Base-by-base conservation (phyloP, 2,888 invertebrate genomes). In the Therioaphis trifolii region DNA sequence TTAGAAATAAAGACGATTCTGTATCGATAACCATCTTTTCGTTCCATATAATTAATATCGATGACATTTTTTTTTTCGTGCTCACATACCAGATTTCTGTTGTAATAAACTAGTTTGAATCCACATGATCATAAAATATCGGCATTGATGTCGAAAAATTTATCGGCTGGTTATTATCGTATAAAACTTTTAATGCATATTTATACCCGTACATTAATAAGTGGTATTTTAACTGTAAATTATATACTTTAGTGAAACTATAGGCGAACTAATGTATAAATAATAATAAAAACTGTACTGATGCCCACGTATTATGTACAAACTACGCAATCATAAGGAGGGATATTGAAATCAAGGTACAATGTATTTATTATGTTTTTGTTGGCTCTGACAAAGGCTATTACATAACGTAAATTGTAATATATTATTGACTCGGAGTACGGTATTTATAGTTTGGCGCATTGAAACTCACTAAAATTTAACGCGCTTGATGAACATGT, bases 1-100 rank as follows among this genome's bases (percentile, higher is more conserved):
- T 46, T 27, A n/a, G 79, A 46, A 71, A 82, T 72, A 49, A 63
- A 68, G 46, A 49, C 24, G 72, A 61, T 71, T 35, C 58, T 49
- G 46, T 71, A 72, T 61, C 72, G 72, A 80, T 80, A 72, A 80
- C 80, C 61, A 82, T 82, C 63, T 80, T 11, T 72, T 11, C 72
- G 80, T 82, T 61, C 46, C 46, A 74, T 49, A 74, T 35, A 63
- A 82, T 82, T 82, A 82, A 82, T 72, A 82, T 80, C 71, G 78
- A 68, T 78, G 78, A 79, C 79, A 71, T 46, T 79, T 35, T 35
- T 35, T 35, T 35, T 35, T 35, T 68, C 52, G 52, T 68, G 14
- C 18, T 79, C 43, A 15, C 12, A 55, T 76, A 55, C 79, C 68
- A 46, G 35, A 52, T 82, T 61, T 74, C 12, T 35, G 7, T 72